Conservation (phyloP, 2,113 vertebrate species). For the Chaetodon trifascialis region DNA sequence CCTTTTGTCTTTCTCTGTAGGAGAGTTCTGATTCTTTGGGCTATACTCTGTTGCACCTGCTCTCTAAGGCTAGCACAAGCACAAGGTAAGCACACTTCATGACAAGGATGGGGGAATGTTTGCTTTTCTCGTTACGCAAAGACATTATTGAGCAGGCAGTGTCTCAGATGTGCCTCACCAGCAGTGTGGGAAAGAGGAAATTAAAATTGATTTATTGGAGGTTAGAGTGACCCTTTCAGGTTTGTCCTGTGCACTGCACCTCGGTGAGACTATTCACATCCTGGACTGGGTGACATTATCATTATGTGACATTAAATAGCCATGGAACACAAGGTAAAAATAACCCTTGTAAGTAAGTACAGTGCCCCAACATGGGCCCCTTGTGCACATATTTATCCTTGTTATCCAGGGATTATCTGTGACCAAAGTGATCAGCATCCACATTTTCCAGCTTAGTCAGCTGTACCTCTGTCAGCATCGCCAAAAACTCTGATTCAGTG, state of each 20-base stretch:
- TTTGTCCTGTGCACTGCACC: neutral
- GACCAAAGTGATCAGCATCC: neutral
- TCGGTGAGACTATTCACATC: neutral
- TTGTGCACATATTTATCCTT: slow-evolving; percentile 15
- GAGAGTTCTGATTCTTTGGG: slow-evolving; percentile 92
- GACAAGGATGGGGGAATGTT: neutral
- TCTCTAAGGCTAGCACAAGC: slow-evolving; percentile 90
- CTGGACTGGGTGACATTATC: neutral
- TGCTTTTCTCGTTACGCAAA: neutral
- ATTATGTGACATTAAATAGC: neutral
- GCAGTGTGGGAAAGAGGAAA: neutral
- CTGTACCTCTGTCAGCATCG: neutral
- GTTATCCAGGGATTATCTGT: slow-evolving; percentile 44
- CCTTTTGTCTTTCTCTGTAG: slow-evolving; percentile 76
- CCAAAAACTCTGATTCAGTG: neutral
- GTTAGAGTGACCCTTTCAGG: slow-evolving; percentile 16
- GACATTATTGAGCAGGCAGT: neutral
- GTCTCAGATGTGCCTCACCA: neutral
- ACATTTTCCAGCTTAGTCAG: neutral
- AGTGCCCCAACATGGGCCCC: neutral
- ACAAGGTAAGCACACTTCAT: slow-evolving; percentile 88
- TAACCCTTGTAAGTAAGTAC: neutral
- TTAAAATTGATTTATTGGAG: neutral
- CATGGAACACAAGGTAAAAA: neutral
- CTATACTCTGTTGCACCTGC: slow-evolving; percentile 88